Evolutionary conservation across 2,797 vertebrate species (phyloP).

Genomic region (Chaetophractus vellerosus): DNA sequence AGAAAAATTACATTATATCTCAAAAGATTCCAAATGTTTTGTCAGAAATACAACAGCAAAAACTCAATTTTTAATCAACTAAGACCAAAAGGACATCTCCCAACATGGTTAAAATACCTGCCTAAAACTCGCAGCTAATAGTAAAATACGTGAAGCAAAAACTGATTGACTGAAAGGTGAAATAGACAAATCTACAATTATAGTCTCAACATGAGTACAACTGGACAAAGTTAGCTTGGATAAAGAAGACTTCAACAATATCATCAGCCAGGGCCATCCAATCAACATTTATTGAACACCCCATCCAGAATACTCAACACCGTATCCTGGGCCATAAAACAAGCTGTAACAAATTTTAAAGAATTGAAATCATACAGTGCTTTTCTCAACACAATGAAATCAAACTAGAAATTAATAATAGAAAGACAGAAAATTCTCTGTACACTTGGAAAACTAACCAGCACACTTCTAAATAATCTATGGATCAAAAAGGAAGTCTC

Average conservation of each 20-base stretch:
- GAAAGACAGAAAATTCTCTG: constrained; percentile 40
- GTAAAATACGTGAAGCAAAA: constrained; percentile 57
- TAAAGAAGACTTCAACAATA: not conserved
- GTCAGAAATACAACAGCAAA: constrained; percentile 36
- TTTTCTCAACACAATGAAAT: constrained; percentile 3
- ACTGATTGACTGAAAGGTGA: not conserved
- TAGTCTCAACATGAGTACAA: not conserved
- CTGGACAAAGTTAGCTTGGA: constrained; percentile 7
- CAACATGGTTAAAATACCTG: constrained; percentile 6
- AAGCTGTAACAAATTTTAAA: constrained; percentile 53
- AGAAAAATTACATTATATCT: constrained; percentile 1
- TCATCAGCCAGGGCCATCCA: not conserved
- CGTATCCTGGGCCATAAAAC: not conserved
- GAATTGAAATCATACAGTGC: not conserved
- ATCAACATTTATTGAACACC: not conserved
- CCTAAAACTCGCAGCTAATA: not conserved
- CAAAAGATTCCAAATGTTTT: not conserved
- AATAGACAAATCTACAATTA: not conserved
- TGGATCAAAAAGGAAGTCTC: constrained; percentile 9
- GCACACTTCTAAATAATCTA: not conserved
- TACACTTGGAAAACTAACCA: constrained; percentile 44
- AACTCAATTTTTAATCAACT: constrained; percentile 46
- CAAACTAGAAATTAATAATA: constrained; percentile 39
- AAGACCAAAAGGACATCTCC: not conserved
- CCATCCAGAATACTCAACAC: not conserved